Conservation (phyloP, 2,113 vertebrate genomes). For the Charina bottae region DNA sequence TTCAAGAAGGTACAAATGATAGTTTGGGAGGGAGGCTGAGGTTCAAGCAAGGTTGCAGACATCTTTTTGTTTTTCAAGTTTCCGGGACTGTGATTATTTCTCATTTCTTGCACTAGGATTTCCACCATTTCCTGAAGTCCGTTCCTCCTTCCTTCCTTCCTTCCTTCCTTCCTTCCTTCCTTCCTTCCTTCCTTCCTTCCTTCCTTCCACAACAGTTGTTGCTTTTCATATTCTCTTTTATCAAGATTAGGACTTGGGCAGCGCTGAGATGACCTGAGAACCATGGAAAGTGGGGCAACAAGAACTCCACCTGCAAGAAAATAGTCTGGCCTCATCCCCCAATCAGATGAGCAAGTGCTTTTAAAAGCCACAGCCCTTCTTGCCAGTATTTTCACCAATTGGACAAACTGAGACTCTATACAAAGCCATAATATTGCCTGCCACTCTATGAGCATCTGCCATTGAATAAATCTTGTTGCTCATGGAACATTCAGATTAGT, state of each 20-base stretch:
- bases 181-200: no score
- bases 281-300: not conserved
- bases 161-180: no score
- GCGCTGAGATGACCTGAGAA: no score
- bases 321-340: not conserved
- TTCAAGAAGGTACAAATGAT: constrained; percentile 42
- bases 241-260: not conserved
- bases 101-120: not conserved
- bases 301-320: not conserved
- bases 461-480: not conserved
- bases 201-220: not conserved
- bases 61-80: not conserved
- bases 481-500: not conserved
- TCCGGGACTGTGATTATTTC: not conserved
- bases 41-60: constrained; percentile 34
- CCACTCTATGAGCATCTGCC: not conserved
- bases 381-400: not conserved
- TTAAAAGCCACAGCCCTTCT: not conserved
- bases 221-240: not conserved
- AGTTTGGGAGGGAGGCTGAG: constrained; percentile 36
- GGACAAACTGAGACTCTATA: no score
- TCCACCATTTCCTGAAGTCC: not conserved
- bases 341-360: no score
- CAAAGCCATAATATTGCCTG: no score
- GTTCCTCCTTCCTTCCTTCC: not conserved